phyloP scores from a whole-genome alignment of 1,140 invertebrate species.

The Papilio helenus region DNA sequence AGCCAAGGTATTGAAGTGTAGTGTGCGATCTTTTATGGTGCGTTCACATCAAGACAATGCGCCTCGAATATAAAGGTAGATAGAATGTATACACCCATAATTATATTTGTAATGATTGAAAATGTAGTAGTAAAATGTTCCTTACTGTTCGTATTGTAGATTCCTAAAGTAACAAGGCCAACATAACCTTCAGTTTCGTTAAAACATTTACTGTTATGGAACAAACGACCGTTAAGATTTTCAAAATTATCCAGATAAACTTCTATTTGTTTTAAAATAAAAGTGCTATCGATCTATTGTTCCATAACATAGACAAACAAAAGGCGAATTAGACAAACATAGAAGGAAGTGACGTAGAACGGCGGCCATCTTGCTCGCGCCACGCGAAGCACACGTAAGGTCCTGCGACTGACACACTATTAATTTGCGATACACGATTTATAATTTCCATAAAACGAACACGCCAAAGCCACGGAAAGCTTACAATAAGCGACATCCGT shows the following conservation, averaged over 20 bases:
- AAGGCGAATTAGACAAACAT: conserved; percentile 62
- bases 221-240: background rate
- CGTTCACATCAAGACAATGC: background rate
- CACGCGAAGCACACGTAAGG: conserved; percentile 60
- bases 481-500: conserved; percentile 32
- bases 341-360: conserved; percentile 64
- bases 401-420: conserved; percentile 63
- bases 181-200: conserved; percentile 71
- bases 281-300: background rate
- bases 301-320: conserved; percentile 45
- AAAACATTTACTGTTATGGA: conserved; percentile 41
- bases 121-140: conserved; percentile 1
- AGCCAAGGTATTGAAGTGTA: background rate
- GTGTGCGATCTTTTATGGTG: background rate
- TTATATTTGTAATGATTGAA: background rate
- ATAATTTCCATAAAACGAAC: conserved; percentile 40
- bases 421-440: conserved; percentile 54
- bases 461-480: conserved; percentile 39
- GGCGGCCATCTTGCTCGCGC: conserved; percentile 82
- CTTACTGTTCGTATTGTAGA: conserved; percentile 32
- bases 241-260: background rate
- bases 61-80: background rate
- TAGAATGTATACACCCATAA: background rate
- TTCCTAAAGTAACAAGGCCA: conserved; percentile 44
- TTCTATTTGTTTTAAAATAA: no score